Conservation (phyloP, 2,888 invertebrate genomes). For the Agrilus mali region DNA sequence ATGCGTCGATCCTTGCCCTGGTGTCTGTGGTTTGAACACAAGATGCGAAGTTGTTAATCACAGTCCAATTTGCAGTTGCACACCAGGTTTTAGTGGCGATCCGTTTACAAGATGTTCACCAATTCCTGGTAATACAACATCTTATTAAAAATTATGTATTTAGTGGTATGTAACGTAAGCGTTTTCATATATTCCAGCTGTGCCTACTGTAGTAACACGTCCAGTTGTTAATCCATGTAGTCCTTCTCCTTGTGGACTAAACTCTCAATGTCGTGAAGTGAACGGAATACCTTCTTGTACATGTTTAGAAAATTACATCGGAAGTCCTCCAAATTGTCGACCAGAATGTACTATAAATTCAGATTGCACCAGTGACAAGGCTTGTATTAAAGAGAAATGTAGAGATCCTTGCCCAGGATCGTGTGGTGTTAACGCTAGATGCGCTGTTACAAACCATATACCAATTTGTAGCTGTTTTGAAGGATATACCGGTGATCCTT, state of each 20-base stretch:
- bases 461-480: constrained; percentile 44
- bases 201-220: constrained; percentile 28
- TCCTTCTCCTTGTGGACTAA: constrained; percentile 72
- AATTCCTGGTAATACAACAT: constrained; percentile 28
- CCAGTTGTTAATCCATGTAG: constrained; percentile 46
- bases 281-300: constrained; percentile 38
- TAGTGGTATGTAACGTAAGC: background rate
- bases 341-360: constrained; percentile 64
- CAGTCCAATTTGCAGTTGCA: constrained; percentile 55
- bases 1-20: constrained; percentile 58
- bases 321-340: constrained; percentile 52
- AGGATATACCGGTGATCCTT: constrained; percentile 52
- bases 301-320: constrained; percentile 32
- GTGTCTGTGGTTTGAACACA: constrained; percentile 48
- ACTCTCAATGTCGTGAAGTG: constrained; percentile 58
- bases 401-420: constrained; percentile 52
- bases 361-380: constrained; percentile 55
- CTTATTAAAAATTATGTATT: constrained; percentile 17
- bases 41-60: constrained; percentile 42
- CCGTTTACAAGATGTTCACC: constrained; percentile 48
- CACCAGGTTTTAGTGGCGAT: constrained; percentile 47
- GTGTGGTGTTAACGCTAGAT: constrained; percentile 44
- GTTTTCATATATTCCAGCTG: background rate
- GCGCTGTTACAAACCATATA: constrained; percentile 40
- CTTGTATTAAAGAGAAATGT: constrained; percentile 61